Conservation (phyloP, 2,888 invertebrate genomes). For the Rugalucina vietnamica region DNA sequence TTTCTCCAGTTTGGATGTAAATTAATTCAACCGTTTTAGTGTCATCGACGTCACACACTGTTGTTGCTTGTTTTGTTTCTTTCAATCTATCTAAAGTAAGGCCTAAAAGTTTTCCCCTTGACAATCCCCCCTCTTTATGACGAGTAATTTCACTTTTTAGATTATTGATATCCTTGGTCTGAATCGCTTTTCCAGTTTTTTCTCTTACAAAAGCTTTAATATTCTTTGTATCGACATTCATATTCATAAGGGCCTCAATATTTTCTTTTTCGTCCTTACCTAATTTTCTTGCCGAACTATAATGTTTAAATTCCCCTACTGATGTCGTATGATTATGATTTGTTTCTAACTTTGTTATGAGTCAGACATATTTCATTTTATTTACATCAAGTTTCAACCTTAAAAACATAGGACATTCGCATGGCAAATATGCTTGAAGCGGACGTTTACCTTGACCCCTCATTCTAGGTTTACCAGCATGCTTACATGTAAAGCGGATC, state of each 20-base stretch:
- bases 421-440: neutral
- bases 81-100: neutral
- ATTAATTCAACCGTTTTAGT: neutral
- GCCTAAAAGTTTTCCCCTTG: slow-evolving; percentile 7
- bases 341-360: neutral
- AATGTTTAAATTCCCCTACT: slow-evolving; percentile 11
- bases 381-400: neutral
- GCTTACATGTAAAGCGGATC: slow-evolving; percentile 2
- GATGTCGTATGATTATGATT: slow-evolving; percentile 6
- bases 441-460: neutral
- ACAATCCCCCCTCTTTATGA: neutral
- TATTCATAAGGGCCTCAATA: neutral
- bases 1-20: slow-evolving; percentile 6
- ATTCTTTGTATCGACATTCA: slow-evolving; percentile 11
- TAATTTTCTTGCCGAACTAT: neutral
- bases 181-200: neutral
- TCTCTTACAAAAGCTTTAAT: slow-evolving; percentile 12
- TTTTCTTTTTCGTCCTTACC: neutral
- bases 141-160: neutral
- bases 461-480: slow-evolving; percentile 18
- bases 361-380: neutral
- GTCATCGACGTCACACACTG: neutral
- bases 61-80: neutral
- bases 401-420: slow-evolving; percentile 9
- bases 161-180: slow-evolving; percentile 7